These are phyloP conservation scores for Theocolax elegans DNA, from an alignment of 1,140 invertebrate genomes.

Conservation along the genomic window DNA sequence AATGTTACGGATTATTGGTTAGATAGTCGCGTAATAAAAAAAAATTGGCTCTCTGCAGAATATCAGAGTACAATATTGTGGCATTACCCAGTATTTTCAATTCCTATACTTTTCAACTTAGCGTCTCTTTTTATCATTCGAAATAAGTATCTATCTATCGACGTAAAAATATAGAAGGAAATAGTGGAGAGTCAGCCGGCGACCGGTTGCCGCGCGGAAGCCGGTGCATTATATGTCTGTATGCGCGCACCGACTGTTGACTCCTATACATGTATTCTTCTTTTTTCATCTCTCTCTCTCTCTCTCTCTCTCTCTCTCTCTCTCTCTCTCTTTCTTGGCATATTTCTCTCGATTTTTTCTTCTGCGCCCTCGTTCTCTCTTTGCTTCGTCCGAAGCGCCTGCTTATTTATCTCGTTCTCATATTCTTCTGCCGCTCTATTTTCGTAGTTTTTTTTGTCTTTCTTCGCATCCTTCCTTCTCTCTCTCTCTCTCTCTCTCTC, in stretches of 20 bases:
- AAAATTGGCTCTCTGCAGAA: too few relatives aligned
- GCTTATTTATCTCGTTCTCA: constrained; percentile 30
- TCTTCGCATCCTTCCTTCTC: background rate
- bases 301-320: background rate
- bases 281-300: background rate
- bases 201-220: background rate
- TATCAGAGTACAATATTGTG: too few relatives aligned
- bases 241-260: background rate
- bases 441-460: background rate
- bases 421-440: constrained; percentile 28
- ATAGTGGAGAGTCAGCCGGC: background rate
- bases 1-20: too few relatives aligned
- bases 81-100: too few relatives aligned
- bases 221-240: constrained; percentile 23
- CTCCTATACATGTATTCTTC: too few relatives aligned
- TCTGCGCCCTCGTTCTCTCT: background rate
- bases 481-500: background rate
- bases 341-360: constrained; percentile 25
- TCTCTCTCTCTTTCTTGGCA: constrained; percentile 23
- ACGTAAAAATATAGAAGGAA: background rate
- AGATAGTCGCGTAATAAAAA: too few relatives aligned
- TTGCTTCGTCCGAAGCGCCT: constrained; percentile 8
- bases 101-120: too few relatives aligned
- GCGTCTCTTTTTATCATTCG: too few relatives aligned
- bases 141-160: too few relatives aligned